These are phyloP conservation scores for Syngnathus typhle DNA, from an alignment of 2,113 vertebrate genomes.

Conservation along the genomic window DNA sequence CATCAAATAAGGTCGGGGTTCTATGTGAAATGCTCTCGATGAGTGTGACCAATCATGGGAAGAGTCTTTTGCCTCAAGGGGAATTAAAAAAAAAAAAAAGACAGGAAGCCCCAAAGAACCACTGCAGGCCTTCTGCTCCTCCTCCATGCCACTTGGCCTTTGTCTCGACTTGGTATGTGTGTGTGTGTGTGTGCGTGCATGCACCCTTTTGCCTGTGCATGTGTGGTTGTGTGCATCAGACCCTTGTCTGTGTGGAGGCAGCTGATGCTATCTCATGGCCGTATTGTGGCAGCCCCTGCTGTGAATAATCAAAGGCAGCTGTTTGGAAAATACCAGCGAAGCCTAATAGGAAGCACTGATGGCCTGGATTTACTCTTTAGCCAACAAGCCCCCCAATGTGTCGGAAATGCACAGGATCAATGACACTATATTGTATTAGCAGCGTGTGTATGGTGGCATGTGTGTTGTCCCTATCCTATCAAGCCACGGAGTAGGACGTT, in stretches of 20 bases:
- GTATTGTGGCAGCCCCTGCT: conserved; percentile 61
- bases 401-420: conserved; percentile 43
- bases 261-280: conserved; percentile 69
- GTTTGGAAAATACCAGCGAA: conserved; percentile 71
- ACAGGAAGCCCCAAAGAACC: conserved; percentile 54
- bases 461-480: too few species aligned
- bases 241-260: conserved; percentile 60
- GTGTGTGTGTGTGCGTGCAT: conserved; percentile 27
- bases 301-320: conserved; percentile 73
- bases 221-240: conserved; percentile 59
- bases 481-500: neutral
- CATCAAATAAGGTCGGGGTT: conserved; percentile 62
- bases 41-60: conserved; percentile 60
- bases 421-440: conserved; percentile 21
- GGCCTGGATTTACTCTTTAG: conserved; percentile 58
- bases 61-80: conserved; percentile 54
- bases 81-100: conserved; percentile 17
- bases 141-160: conserved; percentile 54
- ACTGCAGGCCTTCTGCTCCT: conserved; percentile 50
- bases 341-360: conserved; percentile 61
- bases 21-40: conserved; percentile 59
- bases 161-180: conserved; percentile 49
- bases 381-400: conserved; percentile 29
- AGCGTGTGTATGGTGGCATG: conserved; percentile 18
- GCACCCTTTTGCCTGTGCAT: conserved; percentile 8